These are phyloP conservation scores for Dasysyrphus albostriatus DNA, from an alignment of 2,888 invertebrate genomes.

Conservation along the genomic window DNA sequence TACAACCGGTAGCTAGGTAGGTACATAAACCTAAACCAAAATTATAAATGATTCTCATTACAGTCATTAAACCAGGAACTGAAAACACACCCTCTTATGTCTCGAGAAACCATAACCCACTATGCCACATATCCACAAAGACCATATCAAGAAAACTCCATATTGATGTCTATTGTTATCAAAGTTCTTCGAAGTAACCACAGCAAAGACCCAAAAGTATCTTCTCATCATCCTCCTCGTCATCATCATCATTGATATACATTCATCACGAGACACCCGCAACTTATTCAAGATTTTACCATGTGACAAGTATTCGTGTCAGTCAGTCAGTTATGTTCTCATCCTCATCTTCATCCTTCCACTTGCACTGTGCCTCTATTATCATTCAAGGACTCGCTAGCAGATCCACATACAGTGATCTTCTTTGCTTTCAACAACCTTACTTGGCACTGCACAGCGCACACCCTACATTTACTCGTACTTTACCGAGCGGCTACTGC, in stretches of 20 bases:
- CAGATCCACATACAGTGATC: conserved; percentile 26
- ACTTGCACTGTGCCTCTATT: conserved; percentile 15
- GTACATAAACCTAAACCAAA: not conserved
- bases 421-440: conserved; percentile 20
- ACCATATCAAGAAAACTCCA: conserved; percentile 32
- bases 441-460: conserved; percentile 20
- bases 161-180: conserved; percentile 45
- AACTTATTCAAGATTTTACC: conserved; percentile 61
- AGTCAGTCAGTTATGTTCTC: conserved; percentile 30
- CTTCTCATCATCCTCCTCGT: conserved; percentile 29
- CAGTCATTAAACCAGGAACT: not conserved
- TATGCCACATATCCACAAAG: not conserved
- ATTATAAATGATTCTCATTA: conserved; percentile 7
- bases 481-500: conserved; percentile 3
- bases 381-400: conserved; percentile 24
- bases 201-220: conserved; percentile 34
- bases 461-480: conserved; percentile 10
- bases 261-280: conserved; percentile 59
- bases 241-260: conserved; percentile 36
- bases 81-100: not conserved
- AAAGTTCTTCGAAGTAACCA: conserved; percentile 39
- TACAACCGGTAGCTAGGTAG: too few relatives aligned
- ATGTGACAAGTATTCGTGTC: conserved; percentile 70
- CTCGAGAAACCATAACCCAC: conserved; percentile 5
- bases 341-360: not conserved